Evolutionary conservation across 2,113 vertebrate species (phyloP), one percentile per base, ranked within the genome.

Genomic region (Thermophis baileyi): DNA sequence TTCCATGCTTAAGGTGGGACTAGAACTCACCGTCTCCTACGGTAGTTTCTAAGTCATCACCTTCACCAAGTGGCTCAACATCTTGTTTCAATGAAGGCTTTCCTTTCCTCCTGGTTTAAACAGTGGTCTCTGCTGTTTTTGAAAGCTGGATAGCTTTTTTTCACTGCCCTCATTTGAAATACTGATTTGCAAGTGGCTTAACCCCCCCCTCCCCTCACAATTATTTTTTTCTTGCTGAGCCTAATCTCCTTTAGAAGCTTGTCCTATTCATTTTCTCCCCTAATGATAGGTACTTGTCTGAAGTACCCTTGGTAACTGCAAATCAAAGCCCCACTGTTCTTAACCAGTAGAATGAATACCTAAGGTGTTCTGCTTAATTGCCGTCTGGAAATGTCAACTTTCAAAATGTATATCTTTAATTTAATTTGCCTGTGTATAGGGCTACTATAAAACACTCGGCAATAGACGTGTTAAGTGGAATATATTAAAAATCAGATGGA

Each of bases 331-430:
- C 47, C 51, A 60, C 86, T 22, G 30, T 51, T 92, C 63, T 90
- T 85, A 92, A 35, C 18, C 57, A 74, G 35, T 40, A 12, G 20
- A 89, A 53, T 89, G 10, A 57, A 47, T 3, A n/a, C 27, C 14
- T 53, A 46, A 91, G 81, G 91, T 47, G 25, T 89, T 94, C 25
- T 25, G 35, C 63, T 94, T 87, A 94, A 92, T 92, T 69, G 46
- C 53, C 51, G 57, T 24, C 46, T 51, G 12, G 51, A 89, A 91
- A 63, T 86, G 87, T 44, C 74, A n/a, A 20, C 24, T 22, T 63
- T 51, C 44, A 18, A 12, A 91, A 60, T 86, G 27, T 44, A 53
- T 63, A 57, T 49, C 86, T 89, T 57, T 91, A 89, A 89, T 91
- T 89, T 89, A 57, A 51, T 51, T 89, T 20, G 35, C 53, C 27